These are phyloP conservation scores for Macrophya alboannulata DNA, from an alignment of 2,888 invertebrate genomes.

Conservation along the genomic window DNA sequence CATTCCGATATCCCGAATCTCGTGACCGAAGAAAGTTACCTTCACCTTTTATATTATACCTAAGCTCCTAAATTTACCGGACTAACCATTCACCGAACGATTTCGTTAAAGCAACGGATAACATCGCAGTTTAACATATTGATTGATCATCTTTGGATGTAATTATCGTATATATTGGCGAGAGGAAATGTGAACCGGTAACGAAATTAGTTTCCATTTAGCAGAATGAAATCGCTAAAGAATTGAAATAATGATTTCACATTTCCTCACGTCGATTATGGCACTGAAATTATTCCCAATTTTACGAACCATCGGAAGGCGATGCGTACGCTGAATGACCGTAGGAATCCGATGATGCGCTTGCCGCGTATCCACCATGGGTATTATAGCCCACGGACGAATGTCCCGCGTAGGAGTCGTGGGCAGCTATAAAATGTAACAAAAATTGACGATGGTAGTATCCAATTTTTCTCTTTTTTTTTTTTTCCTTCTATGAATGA, in stretches of 20 bases:
- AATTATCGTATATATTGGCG: neutral
- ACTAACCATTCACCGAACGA: neutral
- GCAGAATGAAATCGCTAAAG: no score
- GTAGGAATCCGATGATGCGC: conserved; percentile 61
- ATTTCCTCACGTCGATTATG: neutral
- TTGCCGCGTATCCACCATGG: conserved; percentile 64
- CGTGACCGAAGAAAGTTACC: neutral
- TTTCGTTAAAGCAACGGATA: neutral
- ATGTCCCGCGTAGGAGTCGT: conserved; percentile 71
- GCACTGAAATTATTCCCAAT: neutral
- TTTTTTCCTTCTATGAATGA: no score
- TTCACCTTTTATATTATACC: neutral
- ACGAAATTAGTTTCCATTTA: neutral
- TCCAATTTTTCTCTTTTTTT: neutral
- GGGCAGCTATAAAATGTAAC: conserved; percentile 51
- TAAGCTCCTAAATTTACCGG: neutral
- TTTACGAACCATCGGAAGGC: conserved; percentile 71
- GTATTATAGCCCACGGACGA: conserved; percentile 64
- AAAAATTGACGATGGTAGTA: neutral
- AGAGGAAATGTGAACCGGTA: neutral
- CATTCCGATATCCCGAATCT: neutral
- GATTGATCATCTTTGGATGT: neutral
- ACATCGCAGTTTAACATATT: neutral
- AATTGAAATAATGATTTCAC: no score
- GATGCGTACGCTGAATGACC: conserved; percentile 64